Conservation (phyloP, 2,113 vertebrate genomes). For the Vicugna pacos region DNA sequence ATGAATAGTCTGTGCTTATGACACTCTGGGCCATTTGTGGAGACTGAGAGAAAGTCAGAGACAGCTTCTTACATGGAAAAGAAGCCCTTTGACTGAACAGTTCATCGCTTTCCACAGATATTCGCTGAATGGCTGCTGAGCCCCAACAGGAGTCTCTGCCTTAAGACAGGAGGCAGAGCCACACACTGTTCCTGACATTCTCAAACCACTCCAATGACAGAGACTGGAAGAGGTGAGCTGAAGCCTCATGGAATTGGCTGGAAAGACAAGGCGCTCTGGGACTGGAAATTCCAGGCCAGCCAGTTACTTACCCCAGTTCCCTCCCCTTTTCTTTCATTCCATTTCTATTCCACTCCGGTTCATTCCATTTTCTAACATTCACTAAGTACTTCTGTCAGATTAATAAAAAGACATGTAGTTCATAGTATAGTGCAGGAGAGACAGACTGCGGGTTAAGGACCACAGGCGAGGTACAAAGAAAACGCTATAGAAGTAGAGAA, state of each 20-base stretch:
- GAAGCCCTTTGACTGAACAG: constrained; percentile 29
- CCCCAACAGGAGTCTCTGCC: not conserved
- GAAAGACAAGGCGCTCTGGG: constrained; percentile 29
- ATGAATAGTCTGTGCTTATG: constrained; percentile 11
- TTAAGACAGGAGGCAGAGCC: constrained; percentile 10
- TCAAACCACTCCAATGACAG: constrained; percentile 17
- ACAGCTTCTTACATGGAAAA: constrained; percentile 18
- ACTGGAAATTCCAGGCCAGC: not conserved
- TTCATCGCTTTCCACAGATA: constrained; percentile 22
- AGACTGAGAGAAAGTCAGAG: constrained; percentile 1
- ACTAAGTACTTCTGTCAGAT: constrained; percentile 3
- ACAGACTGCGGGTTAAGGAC: not conserved
- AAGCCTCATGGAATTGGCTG: constrained; percentile 12
- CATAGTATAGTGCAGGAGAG: not conserved
- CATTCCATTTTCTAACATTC: constrained; percentile 21
- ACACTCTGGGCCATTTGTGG: constrained; percentile 17
- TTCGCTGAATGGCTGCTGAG: not conserved
- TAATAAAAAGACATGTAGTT: constrained; percentile 19
- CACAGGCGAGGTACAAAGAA: not conserved
- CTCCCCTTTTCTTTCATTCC: not conserved
- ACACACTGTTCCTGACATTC: not conserved
- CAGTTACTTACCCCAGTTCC: not conserved
- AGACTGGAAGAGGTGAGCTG: not conserved
- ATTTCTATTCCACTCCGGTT: not conserved
- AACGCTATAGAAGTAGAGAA: not conserved